phyloP scores from a whole-genome alignment of 2,888 invertebrate genomes.

The Pimpla rufipes region DNA sequence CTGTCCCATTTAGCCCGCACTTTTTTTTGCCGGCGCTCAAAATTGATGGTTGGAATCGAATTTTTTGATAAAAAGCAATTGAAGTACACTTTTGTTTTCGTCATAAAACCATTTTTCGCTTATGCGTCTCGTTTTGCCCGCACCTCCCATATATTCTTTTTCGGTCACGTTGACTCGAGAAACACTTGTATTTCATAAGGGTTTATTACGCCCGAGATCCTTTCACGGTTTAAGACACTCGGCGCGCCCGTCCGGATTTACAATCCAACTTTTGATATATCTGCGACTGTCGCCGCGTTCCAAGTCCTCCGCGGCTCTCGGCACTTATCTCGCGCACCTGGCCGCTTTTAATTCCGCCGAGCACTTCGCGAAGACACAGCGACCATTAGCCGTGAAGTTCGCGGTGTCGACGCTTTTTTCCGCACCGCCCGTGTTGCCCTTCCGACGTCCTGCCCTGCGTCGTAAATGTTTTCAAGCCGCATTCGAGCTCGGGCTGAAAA shows the following conservation, averaged over 20 bases:
- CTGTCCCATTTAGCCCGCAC: too few species aligned
- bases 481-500: too few species aligned
- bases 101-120: too few species aligned
- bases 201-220: conserved; percentile 13
- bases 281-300: conserved; percentile 15
- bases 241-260: conserved; percentile 19
- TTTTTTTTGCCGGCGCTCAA: too few species aligned
- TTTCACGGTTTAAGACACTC: conserved; percentile 27
- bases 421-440: not conserved
- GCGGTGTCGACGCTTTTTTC: conserved; percentile 1
- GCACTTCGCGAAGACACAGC: conserved; percentile 32
- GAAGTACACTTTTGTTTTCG: too few species aligned
- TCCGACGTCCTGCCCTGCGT: not conserved
- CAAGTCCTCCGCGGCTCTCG: not conserved
- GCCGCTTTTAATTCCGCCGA: conserved; percentile 26
- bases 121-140: too few species aligned
- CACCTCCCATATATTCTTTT: not conserved
- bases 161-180: not conserved
- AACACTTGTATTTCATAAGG: conserved; percentile 18
- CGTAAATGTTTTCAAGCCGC: conserved; percentile 8
- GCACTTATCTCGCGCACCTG: conserved; percentile 18
- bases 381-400: conserved; percentile 47
- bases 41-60: too few species aligned
- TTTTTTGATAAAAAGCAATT: too few species aligned
- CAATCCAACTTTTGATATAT: conserved; percentile 39